Evolutionary conservation across 2,113 vertebrate species (phyloP).

Genomic region (Alosa alosa): DNA sequence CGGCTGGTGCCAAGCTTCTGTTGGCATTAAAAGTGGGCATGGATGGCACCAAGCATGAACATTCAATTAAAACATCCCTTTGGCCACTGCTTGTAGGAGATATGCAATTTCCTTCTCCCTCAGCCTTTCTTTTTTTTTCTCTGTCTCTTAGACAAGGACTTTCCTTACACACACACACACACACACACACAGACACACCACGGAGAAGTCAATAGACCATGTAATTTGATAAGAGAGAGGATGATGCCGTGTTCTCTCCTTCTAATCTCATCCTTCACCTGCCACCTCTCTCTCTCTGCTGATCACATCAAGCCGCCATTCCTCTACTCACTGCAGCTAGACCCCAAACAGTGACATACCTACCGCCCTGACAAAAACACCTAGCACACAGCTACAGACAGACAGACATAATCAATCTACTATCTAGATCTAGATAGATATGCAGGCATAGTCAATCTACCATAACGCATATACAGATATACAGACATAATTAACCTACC

Average conservation of each 20-base stretch:
- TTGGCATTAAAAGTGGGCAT: not conserved
- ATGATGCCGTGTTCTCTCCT: not conserved
- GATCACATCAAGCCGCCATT: not conserved
- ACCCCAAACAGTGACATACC: no score
- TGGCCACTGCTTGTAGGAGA: not conserved
- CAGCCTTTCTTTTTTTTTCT: not conserved
- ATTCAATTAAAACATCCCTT: constrained; percentile 1
- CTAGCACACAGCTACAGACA: not conserved
- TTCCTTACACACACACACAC: not conserved
- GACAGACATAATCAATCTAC: not conserved
- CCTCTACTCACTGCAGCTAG: not conserved
- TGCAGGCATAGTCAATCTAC: not conserved
- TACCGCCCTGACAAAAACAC: not conserved
- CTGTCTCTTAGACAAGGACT: not conserved
- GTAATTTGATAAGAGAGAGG: not conserved
- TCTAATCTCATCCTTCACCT: not conserved
- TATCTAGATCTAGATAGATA: not conserved
- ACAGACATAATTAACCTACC: no score
- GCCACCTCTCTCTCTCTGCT: not conserved
- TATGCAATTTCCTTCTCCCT: not conserved
- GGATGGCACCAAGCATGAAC: not conserved
- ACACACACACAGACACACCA: not conserved
- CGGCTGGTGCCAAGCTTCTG: not conserved
- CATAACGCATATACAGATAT: not conserved
- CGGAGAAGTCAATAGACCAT: not conserved